These are phyloP conservation scores for Sepioteuthis lessoniana DNA, from an alignment of 2,888 invertebrate genomes.

Conservation along the genomic window DNA sequence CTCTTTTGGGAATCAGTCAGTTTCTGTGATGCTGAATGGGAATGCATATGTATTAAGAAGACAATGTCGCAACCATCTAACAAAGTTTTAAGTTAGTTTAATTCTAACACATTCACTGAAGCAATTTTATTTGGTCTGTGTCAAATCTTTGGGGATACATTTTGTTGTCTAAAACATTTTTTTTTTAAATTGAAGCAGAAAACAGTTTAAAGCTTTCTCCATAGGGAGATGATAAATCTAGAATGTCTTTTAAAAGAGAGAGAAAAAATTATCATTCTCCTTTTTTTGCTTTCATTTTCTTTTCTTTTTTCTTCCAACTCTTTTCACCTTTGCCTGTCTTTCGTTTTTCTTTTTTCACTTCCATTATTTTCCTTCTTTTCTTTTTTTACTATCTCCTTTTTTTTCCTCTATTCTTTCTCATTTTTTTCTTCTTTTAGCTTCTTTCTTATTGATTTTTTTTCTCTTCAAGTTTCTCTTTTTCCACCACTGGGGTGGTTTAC, in stretches of 20 bases:
- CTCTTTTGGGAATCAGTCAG: background rate
- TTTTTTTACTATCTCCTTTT: background rate
- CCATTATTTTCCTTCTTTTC: background rate
- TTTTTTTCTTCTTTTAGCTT: background rate
- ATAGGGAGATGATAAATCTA: background rate
- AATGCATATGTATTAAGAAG: background rate
- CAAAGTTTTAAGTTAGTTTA: background rate
- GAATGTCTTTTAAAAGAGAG: background rate
- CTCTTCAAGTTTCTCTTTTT: background rate
- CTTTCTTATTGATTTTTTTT: background rate
- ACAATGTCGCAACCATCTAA: background rate
- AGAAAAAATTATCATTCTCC: background rate
- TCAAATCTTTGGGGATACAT: background rate
- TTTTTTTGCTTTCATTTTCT: background rate
- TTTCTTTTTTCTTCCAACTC: background rate
- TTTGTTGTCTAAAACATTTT: conserved; percentile 37
- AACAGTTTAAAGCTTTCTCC: background rate
- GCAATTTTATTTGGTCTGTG: conserved; percentile 36
- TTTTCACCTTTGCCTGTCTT: background rate
- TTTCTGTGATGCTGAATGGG: background rate
- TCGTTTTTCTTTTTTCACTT: background rate
- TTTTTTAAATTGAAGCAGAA: background rate
- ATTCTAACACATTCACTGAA: background rate
- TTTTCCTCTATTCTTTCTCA: background rate
- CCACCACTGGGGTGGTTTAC: background rate